Evolutionary conservation across 2,113 vertebrate species (phyloP).

Genomic region (Anseranas semipalmata): DNA sequence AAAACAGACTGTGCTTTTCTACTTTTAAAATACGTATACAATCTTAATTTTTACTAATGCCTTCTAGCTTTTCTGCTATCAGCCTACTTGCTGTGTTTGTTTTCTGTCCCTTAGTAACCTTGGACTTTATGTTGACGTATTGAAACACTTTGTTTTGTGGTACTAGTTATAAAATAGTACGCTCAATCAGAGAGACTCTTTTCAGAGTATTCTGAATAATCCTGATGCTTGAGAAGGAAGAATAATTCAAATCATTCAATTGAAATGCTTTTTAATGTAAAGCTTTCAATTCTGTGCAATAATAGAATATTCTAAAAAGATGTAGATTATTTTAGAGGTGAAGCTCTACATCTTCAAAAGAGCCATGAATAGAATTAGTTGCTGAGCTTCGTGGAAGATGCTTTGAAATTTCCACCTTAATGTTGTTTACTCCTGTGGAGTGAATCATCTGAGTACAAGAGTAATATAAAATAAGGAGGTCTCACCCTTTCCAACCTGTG

Average conservation of each 20-base stretch:
- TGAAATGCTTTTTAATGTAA: background rate
- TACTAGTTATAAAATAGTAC: background rate
- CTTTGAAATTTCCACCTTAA: conserved; percentile 5
- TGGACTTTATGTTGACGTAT: background rate
- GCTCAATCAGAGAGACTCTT: background rate
- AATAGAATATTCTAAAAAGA: background rate
- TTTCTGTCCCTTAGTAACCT: background rate
- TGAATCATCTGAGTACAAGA: background rate
- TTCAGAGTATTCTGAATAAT: background rate
- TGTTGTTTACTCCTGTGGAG: conserved; percentile 23
- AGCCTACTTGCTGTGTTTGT: background rate
- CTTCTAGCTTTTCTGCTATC: background rate
- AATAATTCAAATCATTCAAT: background rate
- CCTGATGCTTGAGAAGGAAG: background rate
- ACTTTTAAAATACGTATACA: background rate
- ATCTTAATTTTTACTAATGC: background rate
- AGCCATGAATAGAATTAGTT: background rate
- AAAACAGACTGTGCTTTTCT: background rate
- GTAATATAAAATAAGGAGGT: background rate
- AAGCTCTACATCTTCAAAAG: conserved; percentile 36
- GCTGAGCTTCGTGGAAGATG: conserved; percentile 26
- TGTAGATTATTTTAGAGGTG: background rate
- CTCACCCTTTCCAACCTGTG: background rate
- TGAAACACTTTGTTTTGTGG: background rate
- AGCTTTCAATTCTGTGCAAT: background rate